Evolutionary conservation across 2,113 vertebrate species (phyloP).

Genomic region (Circaetus gallicus): DNA sequence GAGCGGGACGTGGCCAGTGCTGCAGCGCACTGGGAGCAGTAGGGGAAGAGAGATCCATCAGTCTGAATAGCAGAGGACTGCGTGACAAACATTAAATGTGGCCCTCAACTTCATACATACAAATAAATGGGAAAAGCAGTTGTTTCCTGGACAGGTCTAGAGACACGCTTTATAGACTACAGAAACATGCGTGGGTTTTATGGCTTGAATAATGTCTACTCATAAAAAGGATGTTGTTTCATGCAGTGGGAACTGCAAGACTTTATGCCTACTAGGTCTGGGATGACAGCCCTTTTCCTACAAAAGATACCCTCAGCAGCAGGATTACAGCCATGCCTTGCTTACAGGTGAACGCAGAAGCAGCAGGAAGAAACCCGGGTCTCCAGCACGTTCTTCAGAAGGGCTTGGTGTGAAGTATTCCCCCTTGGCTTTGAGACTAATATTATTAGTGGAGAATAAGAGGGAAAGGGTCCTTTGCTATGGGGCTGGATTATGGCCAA

Average conservation of each 20-base stretch:
- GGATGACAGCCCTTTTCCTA: not conserved
- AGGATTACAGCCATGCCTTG: not conserved
- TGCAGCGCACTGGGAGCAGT: not conserved
- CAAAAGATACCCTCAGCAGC: not conserved
- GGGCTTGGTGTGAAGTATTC: not conserved
- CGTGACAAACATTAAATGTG: accelerated
- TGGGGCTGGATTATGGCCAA: not conserved
- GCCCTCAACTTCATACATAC: not conserved
- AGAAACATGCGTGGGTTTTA: not conserved
- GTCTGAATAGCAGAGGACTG: not conserved
- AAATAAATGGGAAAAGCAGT: not conserved
- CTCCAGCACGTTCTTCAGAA: not conserved
- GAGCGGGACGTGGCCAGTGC: not conserved
- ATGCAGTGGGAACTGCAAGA: not conserved
- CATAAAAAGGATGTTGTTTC: not conserved
- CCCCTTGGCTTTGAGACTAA: not conserved
- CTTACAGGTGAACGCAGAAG: not conserved
- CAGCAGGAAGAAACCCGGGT: not conserved
- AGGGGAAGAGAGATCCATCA: not conserved
- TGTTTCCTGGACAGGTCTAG: not conserved
- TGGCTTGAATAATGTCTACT: not conserved
- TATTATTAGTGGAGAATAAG: not conserved
- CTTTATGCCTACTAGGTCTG: not conserved
- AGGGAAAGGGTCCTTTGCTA: not conserved
- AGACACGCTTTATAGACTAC: not conserved